These are phyloP conservation scores for Cnemophilus loriae DNA, from an alignment of 2,113 vertebrate genomes.

Conservation along the genomic window DNA sequence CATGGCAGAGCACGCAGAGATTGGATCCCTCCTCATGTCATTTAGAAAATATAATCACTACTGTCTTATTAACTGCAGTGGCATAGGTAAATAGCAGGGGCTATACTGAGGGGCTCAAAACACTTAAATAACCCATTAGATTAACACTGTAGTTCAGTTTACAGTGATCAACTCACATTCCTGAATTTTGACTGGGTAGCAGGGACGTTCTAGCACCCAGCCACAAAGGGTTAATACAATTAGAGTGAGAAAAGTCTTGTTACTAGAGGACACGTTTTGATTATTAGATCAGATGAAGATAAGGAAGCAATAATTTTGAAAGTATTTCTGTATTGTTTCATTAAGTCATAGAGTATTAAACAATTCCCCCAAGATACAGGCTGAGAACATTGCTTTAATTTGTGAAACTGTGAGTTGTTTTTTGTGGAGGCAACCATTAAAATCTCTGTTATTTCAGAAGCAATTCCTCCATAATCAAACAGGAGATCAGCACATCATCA, in stretches of 20 bases:
- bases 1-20: not conserved
- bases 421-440: constrained; percentile 54
- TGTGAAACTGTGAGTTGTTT: constrained; percentile 51
- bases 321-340: constrained; percentile 71
- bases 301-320: constrained; percentile 70
- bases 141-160: not conserved
- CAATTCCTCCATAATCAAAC: constrained; percentile 46
- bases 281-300: constrained; percentile 74
- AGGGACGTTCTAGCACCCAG: not conserved
- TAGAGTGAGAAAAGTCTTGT: constrained; percentile 59
- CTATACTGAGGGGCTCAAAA: not conserved
- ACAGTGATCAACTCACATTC: not conserved
- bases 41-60: not conserved
- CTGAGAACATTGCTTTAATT: constrained; percentile 71
- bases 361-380: constrained; percentile 69
- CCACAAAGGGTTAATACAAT: constrained; percentile 67
- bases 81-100: not conserved
- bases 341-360: constrained; percentile 71
- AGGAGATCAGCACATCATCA: not conserved
- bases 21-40: not conserved
- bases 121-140: not conserved
- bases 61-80: not conserved
- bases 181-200: not conserved
- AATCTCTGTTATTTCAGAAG: constrained; percentile 41
- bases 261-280: constrained; percentile 74